Conservation (phyloP, 2,113 vertebrate genomes). For the Alligator mississippiensis region DNA sequence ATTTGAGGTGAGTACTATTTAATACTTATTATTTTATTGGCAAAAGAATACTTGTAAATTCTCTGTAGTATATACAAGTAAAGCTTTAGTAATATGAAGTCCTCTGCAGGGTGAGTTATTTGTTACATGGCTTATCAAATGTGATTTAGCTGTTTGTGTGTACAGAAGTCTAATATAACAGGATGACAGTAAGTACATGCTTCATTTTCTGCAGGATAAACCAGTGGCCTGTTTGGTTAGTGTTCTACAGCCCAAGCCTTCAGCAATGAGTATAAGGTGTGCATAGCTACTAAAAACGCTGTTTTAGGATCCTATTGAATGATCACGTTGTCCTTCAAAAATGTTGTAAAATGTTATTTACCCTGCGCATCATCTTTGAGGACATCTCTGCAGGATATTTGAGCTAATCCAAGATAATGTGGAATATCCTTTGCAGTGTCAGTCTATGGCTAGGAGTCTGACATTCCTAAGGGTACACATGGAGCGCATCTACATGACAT, state of each 20-base stretch:
- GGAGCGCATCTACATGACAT: not conserved
- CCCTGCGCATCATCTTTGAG: not conserved
- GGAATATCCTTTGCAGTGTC: not conserved
- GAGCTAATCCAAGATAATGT: not conserved
- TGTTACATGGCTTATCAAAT: not conserved
- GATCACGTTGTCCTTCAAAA: not conserved
- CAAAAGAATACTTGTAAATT: not conserved
- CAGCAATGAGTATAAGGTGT: not conserved
- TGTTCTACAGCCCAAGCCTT: not conserved
- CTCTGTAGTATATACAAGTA: not conserved
- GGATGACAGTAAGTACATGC: accelerated
- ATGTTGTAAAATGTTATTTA: not conserved
- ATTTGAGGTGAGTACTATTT: not conserved
- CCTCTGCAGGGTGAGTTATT: not conserved
- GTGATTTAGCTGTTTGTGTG: not conserved
- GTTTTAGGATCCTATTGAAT: not conserved
- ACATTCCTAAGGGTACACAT: not conserved
- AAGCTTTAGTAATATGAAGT: not conserved
- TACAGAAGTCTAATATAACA: not conserved
- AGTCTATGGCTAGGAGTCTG: not conserved
- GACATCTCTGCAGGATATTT: not conserved
- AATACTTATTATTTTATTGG: not conserved
- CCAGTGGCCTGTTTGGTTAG: not conserved
- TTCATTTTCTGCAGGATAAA: not conserved
- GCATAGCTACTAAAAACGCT: not conserved